Evolutionary conservation across 1,140 invertebrate genomes (phyloP).

Genomic region (Anagrus nilaparvatae): DNA sequence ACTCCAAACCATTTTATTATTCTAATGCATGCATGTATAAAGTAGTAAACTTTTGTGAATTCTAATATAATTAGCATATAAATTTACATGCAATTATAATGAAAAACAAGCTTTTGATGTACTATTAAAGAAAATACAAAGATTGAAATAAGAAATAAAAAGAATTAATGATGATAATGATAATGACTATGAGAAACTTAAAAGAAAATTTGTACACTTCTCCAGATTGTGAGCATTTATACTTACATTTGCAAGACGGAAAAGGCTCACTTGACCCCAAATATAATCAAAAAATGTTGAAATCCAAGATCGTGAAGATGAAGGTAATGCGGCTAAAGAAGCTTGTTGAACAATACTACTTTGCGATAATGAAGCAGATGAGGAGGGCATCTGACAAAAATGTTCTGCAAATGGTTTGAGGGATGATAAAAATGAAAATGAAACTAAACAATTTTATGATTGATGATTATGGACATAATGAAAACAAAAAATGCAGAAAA

Average conservation of each 20-base stretch:
- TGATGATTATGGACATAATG: background rate
- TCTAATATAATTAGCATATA: too few relatives aligned
- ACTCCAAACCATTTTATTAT: too few relatives aligned
- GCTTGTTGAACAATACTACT: conserved; percentile 32
- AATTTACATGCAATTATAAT: too few relatives aligned
- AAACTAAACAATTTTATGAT: conserved; percentile 4
- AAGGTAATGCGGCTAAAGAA: conserved; percentile 16
- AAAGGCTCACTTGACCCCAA: conserved; percentile 41
- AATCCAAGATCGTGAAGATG: conserved; percentile 41
- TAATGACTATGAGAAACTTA: conserved; percentile 8
- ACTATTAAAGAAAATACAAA: background rate
- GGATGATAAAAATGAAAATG: background rate
- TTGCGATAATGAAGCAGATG: conserved; percentile 31
- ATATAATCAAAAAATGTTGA: conserved; percentile 39
- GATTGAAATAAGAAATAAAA: background rate
- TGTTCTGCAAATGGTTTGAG: conserved; percentile 34
- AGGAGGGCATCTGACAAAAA: conserved; percentile 40
- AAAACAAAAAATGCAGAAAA: too few relatives aligned
- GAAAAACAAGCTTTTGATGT: background rate
- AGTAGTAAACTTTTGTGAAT: too few relatives aligned
- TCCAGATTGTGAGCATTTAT: conserved; percentile 16
- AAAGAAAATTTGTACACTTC: conserved; percentile 11
- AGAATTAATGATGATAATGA: conserved; percentile 9
- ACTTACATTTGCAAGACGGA: conserved; percentile 38
- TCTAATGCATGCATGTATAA: too few relatives aligned